phyloP scores from a whole-genome alignment of 1,140 invertebrate species.

The Carposina sasakii region DNA sequence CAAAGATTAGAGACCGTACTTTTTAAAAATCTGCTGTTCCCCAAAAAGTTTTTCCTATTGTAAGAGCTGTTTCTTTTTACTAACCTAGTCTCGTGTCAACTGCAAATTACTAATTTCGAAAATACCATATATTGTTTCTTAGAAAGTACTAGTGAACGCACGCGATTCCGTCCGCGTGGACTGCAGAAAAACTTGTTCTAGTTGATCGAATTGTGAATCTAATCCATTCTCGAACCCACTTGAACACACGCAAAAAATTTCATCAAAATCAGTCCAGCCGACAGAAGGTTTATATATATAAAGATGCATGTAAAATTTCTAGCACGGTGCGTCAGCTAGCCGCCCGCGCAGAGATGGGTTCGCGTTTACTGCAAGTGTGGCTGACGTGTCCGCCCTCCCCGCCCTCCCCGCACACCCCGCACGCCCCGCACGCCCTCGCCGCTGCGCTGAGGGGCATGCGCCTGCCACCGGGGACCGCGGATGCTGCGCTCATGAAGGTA shows the following conservation, averaged over 20 bases:
- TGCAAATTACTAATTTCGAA: too few relatives aligned
- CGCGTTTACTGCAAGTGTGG: slow-evolving; percentile 40
- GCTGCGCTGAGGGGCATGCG: slow-evolving; percentile 29
- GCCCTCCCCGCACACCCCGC: slow-evolving; percentile 34
- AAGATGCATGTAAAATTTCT: background rate
- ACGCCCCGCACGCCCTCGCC: slow-evolving; percentile 28
- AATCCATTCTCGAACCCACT: background rate
- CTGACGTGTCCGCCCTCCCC: slow-evolving; percentile 29
- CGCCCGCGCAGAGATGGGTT: slow-evolving; percentile 49
- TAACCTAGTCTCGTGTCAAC: too few relatives aligned
- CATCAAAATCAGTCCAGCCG: background rate
- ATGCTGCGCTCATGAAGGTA: slow-evolving; percentile 28
- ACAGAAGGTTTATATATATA: background rate
- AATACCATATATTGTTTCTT: too few relatives aligned
- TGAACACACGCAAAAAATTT: background rate
- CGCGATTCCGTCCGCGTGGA: too few relatives aligned
- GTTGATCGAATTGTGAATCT: background rate
- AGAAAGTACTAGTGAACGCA: too few relatives aligned
- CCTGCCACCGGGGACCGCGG: slow-evolving; percentile 49
- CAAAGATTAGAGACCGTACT: too few relatives aligned
- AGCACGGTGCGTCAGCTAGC: slow-evolving; percentile 3
- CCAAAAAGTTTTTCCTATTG: too few relatives aligned
- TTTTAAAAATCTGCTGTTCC: too few relatives aligned
- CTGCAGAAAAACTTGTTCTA: background rate
- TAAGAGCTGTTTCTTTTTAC: too few relatives aligned